Evolutionary conservation across 2,797 vertebrate genomes (phyloP).

Genomic region (Acomys russatus): DNA sequence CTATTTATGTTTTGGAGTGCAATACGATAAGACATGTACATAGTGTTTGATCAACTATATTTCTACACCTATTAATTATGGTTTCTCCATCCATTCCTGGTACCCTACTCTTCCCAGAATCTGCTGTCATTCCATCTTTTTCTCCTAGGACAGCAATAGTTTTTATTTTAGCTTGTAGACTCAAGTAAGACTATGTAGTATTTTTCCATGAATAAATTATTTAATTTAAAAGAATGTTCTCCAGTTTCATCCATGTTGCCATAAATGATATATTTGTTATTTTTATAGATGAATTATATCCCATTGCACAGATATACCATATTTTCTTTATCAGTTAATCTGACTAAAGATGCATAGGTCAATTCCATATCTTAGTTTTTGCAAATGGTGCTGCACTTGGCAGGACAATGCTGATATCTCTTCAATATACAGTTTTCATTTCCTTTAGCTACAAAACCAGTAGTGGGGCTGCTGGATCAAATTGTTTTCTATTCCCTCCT

Average conservation of each 20-base stretch:
- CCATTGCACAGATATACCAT: background rate
- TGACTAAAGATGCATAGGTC: background rate
- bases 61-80: background rate
- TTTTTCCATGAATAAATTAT: background rate
- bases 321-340: background rate
- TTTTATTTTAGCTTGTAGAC: background rate
- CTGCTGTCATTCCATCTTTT: background rate
- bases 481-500: background rate
- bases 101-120: background rate
- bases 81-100: background rate
- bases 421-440: background rate
- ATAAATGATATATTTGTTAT: background rate
- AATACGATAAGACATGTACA: background rate
- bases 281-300: background rate
- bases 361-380: background rate
- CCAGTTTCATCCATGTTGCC: background rate
- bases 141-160: background rate
- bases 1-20: background rate
- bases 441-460: background rate
- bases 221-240: background rate
- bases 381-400: background rate
- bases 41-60: background rate
- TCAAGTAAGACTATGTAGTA: background rate
- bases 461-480: background rate
- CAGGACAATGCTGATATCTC: background rate